A percentile compares a stretch with the other conserved stretches of the same genome.
Evolutionary conservation across 2,797 vertebrate species (phyloP).

Genomic region (Pseudotriccus pelzelni): DNA sequence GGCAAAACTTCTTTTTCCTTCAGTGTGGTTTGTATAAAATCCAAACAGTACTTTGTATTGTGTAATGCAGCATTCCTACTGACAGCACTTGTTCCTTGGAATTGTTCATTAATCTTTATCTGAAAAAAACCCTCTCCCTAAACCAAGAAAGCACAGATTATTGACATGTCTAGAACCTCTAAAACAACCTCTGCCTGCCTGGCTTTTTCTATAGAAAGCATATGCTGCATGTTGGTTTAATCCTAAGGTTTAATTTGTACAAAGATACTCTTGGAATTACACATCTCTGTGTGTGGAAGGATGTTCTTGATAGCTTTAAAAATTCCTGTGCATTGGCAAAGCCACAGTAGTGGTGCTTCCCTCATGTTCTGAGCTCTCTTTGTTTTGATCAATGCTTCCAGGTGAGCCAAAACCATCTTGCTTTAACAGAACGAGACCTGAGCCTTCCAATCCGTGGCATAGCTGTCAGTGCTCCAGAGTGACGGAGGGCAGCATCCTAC

Average conservation of each 20-base stretch:
- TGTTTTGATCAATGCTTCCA: neutral
- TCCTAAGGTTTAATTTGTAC: neutral
- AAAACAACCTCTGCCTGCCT: neutral
- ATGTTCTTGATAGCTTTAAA: neutral
- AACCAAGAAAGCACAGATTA: neutral
- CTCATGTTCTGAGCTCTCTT: neutral
- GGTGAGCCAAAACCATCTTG: fast-evolving
- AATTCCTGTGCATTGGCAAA: neutral
- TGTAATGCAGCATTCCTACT: neutral
- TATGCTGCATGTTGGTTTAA: neutral
- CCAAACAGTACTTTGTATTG: neutral
- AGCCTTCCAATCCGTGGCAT: fast-evolving
- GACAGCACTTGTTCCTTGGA: neutral
- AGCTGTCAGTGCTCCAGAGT: fast-evolving
- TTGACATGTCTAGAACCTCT: neutral
- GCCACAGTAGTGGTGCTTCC: neutral
- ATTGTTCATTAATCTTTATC: neutral
- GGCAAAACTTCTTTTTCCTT: neutral
- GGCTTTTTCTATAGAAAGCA: neutral
- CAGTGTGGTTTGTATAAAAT: neutral
- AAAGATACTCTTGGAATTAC: neutral
- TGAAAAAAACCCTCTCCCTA: neutral
- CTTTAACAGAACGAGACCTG: neutral
- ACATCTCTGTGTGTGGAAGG: neutral
- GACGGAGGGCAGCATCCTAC: neutral